Base-by-base conservation (phyloP, 2,113 vertebrate genomes). In the Eidolon helvum region DNA sequence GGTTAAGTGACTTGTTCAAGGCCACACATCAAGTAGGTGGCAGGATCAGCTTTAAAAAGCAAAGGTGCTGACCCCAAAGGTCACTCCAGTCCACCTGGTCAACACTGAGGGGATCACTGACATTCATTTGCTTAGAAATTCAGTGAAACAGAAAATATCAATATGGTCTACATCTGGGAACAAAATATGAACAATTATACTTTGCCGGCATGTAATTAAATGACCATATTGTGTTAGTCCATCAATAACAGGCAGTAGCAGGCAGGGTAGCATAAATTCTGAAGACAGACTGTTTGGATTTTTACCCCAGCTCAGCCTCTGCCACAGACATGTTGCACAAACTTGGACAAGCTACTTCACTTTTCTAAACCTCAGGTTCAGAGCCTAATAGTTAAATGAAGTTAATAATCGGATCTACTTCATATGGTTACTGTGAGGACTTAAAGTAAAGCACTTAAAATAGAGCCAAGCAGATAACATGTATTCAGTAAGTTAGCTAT, bases 1-100 rank as follows among this genome's bases (percentile, higher is more conserved):
- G 96, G 97, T 97, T 92, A 97, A 98, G 94, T 83, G 95, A 97
- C 97, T 97, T 96, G 86, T 90, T 95, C 94, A 96, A 97, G 95
- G 88, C 94, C 90, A 96, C 88, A 91, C 82, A 78, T 97, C 97
- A 96, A 97, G 68, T 82, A 74, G 43, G 48, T 84, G 79, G 71
- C 95, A 95, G 77, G 84, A 82, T 80, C 55, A 19, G 85, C 85
- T 90, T 92, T 75, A 78, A 95, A 95, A 97, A 72, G 80, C 92
- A 59, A 10, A 88, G 87, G 43, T 43, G 12, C 84, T 92, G 95
- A 94, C 77, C 92, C 68, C 80, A 33, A 38, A 65, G 24, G 55
- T 22, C 18, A 38, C 63, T 65, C 63, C 55, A 40, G 48, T 63
- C 68, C 63, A 97, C 86, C 88, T 96, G 88, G 50, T 92, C 79